phyloP scores from a whole-genome alignment of 2,113 vertebrate genomes.

The Mustelus asterias region DNA sequence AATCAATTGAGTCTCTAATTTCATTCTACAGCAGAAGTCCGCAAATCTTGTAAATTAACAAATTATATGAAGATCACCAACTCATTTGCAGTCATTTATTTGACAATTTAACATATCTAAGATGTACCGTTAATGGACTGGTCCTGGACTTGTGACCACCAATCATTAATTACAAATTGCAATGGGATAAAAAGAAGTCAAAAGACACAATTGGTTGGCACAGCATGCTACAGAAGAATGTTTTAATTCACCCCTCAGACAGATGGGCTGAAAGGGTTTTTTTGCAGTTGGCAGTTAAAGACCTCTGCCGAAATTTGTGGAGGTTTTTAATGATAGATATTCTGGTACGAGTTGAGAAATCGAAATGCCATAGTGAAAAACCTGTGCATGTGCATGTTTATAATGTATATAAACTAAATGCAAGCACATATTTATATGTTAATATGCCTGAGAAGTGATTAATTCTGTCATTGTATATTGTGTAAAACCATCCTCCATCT shows the following conservation, averaged over 20 bases:
- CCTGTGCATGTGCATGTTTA: neutral
- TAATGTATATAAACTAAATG: neutral
- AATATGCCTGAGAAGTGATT: neutral
- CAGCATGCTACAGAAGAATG: neutral
- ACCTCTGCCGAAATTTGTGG: neutral
- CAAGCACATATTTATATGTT: neutral
- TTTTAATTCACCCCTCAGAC: neutral
- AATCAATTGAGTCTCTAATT: neutral
- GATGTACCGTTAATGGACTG: neutral
- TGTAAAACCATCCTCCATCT: neutral
- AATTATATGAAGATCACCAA: neutral
- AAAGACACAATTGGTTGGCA: neutral
- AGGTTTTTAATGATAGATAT: neutral
- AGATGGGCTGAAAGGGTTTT: neutral
- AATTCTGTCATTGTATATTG: neutral
- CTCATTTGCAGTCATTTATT: slow-evolving; percentile 25
- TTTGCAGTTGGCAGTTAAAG: neutral
- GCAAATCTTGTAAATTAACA: neutral
- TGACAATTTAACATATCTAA: slow-evolving; percentile 23
- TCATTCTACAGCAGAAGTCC: neutral
- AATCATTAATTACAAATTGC: neutral
- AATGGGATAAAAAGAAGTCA: neutral
- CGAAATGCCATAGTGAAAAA: neutral
- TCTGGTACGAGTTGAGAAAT: neutral
- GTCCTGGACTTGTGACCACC: neutral